These are phyloP conservation scores for Fistularia tabacaria DNA, from an alignment of 2,797 vertebrate genomes.

Conservation along the genomic window DNA sequence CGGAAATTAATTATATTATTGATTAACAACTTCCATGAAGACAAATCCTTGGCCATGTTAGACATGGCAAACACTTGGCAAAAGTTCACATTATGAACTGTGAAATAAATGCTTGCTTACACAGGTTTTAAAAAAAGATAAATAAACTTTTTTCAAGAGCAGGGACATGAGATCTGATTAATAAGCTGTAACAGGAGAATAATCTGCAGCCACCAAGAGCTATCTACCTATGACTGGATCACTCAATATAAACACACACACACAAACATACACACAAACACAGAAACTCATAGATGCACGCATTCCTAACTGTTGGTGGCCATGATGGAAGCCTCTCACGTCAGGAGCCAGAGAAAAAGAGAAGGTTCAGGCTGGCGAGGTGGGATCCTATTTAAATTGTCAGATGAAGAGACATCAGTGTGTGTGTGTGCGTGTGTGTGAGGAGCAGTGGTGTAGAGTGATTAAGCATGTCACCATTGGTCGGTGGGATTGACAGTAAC, in stretches of 20 bases:
- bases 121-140: too few relatives aligned
- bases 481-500: constrained; percentile 71
- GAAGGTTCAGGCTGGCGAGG: constrained; percentile 25
- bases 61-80: too few relatives aligned
- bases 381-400: constrained; percentile 56
- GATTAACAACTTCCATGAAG: too few relatives aligned
- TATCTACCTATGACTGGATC: too few relatives aligned
- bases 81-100: too few relatives aligned
- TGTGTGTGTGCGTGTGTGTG: constrained; percentile 13
- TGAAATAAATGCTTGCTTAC: too few relatives aligned
- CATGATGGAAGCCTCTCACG: constrained; percentile 27
- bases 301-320: constrained; percentile 27
- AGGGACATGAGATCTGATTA: too few relatives aligned
- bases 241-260: not conserved
- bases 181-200: too few relatives aligned
- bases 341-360: constrained; percentile 33
- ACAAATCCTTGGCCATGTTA: too few relatives aligned
- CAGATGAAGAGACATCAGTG: constrained; percentile 36
- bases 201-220: too few relatives aligned
- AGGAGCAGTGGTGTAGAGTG: constrained; percentile 39
- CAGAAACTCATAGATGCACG: not conserved
- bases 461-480: constrained; percentile 62
- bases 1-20: too few relatives aligned
- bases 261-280: constrained; percentile 1
- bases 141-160: too few relatives aligned